A percentile compares a stretch with the other conserved stretches of the same genome.
Evolutionary conservation across 2,888 invertebrate genomes (phyloP).

Genomic region (Scrobipalpa costella): DNA sequence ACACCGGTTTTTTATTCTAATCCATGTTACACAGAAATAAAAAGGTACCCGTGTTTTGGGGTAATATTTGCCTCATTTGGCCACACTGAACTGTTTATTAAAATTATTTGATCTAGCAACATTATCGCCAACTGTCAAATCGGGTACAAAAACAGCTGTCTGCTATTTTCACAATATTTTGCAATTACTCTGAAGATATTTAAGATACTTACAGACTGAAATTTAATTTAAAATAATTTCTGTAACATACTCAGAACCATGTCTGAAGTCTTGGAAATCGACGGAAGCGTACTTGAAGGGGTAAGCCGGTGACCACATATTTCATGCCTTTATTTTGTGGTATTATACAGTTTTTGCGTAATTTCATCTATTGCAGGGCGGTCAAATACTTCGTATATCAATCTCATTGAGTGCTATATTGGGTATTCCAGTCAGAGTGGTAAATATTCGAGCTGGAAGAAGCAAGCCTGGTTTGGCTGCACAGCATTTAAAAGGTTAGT

Average conservation of each 20-base stretch:
- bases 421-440: slow-evolving; percentile 85
- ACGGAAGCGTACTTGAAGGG: slow-evolving; percentile 91
- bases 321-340: too few relatives aligned
- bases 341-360: slow-evolving; percentile 2
- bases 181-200: background rate
- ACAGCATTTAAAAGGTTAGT: slow-evolving; percentile 92
- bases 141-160: slow-evolving; percentile 11
- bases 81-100: too few relatives aligned
- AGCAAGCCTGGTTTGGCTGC: slow-evolving; percentile 91
- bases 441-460: slow-evolving; percentile 90
- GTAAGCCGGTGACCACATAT: slow-evolving; percentile 69
- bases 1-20: too few relatives aligned
- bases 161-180: background rate
- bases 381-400: slow-evolving; percentile 93
- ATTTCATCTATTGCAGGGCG: slow-evolving; percentile 83
- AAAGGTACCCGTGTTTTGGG: too few relatives aligned
- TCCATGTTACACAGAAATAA: too few relatives aligned
- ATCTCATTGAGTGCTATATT: slow-evolving; percentile 89
- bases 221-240: background rate
- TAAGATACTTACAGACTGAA: background rate
- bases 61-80: too few relatives aligned
- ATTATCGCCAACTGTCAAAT: background rate
- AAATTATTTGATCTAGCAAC: background rate
- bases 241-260: slow-evolving; percentile 36
- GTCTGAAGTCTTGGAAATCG: slow-evolving; percentile 81